These are phyloP conservation scores for Lepidonotus clava DNA, from an alignment of 2,888 invertebrate genomes.

Conservation along the genomic window DNA sequence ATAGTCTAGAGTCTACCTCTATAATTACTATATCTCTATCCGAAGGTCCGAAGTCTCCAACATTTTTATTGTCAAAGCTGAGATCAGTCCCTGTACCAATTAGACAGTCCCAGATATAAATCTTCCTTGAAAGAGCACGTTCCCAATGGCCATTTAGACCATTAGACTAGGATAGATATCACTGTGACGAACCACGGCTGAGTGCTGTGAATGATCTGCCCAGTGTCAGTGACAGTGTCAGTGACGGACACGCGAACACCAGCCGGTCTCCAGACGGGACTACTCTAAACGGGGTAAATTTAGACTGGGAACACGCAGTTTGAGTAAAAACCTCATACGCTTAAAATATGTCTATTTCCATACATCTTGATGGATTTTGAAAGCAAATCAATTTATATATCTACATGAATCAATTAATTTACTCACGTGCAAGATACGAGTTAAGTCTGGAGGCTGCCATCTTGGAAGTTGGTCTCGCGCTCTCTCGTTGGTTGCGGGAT, in stretches of 20 bases:
- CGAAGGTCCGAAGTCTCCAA: too few species aligned
- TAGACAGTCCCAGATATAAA: too few species aligned
- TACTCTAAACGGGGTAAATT: neutral
- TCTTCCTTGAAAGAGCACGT: too few species aligned
- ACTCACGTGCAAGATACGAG: slow-evolving; percentile 43
- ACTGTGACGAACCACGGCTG: neutral
- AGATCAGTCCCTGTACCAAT: too few species aligned
- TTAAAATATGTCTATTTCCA: neutral
- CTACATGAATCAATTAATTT: neutral
- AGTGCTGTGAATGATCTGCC: neutral
- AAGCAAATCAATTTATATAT: neutral
- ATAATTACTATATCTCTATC: too few species aligned
- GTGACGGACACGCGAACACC: neutral
- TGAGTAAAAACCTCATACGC: neutral
- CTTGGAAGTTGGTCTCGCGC: slow-evolving; percentile 7
- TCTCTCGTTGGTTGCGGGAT: neutral
- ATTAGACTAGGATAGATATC: neutral
- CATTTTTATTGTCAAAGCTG: too few species aligned
- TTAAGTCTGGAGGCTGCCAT: slow-evolving; percentile 36
- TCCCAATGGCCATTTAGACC: too few species aligned
- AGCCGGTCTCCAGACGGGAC: neutral
- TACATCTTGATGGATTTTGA: neutral
- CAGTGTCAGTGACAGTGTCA: neutral
- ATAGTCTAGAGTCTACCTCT: too few species aligned
- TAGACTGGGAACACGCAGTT: neutral